Evolutionary conservation across 2,113 vertebrate species (phyloP).

Genomic region (Pterocles gutturalis): DNA sequence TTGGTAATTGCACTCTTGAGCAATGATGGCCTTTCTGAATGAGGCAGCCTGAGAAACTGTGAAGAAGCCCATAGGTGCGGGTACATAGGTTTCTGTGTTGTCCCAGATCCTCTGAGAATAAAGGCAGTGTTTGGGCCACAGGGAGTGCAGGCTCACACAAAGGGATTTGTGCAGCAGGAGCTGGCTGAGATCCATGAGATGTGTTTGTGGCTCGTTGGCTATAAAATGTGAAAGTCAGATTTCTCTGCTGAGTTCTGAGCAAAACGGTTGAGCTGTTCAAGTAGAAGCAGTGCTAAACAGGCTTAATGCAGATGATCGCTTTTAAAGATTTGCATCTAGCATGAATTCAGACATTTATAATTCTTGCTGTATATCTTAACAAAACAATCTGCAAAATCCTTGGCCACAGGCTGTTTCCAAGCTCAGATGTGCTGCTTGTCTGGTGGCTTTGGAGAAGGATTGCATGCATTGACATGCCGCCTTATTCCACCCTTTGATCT

Average conservation of each 20-base stretch:
- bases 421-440: neutral
- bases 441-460: neutral
- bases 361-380: neutral
- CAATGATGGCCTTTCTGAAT: neutral
- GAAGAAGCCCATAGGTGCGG: neutral
- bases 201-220: neutral
- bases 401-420: neutral
- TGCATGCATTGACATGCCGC: neutral
- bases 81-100: neutral
- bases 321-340: neutral
- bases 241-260: neutral
- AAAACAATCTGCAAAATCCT: constrained; percentile 6
- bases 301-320: constrained; percentile 5
- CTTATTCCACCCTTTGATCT: constrained; percentile 5
- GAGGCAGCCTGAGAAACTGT: neutral
- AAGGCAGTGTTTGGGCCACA: neutral
- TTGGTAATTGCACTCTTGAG: neutral
- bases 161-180: neutral
- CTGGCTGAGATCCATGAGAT: neutral
- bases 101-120: neutral
- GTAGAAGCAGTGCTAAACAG: neutral
- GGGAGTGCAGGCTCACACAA: neutral
- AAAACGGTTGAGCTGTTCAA: neutral
- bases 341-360: constrained; percentile 15
- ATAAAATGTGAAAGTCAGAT: neutral